phyloP scores from a whole-genome alignment of 1,140 invertebrate species.

The Leucophenga varia region DNA sequence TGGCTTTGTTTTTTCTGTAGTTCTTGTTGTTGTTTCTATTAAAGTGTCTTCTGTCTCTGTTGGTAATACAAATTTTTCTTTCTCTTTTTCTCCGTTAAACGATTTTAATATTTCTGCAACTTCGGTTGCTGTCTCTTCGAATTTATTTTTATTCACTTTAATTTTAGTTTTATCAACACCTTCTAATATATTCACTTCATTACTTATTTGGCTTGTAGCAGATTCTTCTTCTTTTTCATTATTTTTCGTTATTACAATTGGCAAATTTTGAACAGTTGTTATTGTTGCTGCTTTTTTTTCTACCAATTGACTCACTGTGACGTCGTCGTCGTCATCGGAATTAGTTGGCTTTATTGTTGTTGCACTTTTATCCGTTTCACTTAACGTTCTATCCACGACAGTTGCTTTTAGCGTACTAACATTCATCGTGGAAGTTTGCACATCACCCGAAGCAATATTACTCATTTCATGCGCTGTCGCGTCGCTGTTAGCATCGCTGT shows the following conservation, averaged over 20 bases:
- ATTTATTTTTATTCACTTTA: slow-evolving; percentile 21
- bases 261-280: slow-evolving; percentile 4
- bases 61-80: neutral
- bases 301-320: slow-evolving; percentile 6
- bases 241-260: slow-evolving; percentile 9
- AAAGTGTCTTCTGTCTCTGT: slow-evolving; percentile 5
- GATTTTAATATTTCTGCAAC: no score
- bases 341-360: no score
- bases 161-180: slow-evolving; percentile 26
- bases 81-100: neutral
- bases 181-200: slow-evolving; percentile 51
- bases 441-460: no score
- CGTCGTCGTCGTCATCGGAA: slow-evolving; percentile 13
- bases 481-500: slow-evolving; percentile 12
- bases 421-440: no score
- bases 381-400: no score
- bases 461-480: neutral
- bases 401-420: neutral
- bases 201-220: slow-evolving; percentile 47
- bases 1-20: slow-evolving; percentile 11
- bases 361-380: slow-evolving; percentile 5
- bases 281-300: slow-evolving; percentile 16
- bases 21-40: slow-evolving; percentile 2
- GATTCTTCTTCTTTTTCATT: no score
- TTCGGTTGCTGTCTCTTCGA: slow-evolving; percentile 2